These are phyloP conservation scores for Anguilla japonica DNA, from an alignment of 2,113 vertebrate genomes.

Conservation along the genomic window DNA sequence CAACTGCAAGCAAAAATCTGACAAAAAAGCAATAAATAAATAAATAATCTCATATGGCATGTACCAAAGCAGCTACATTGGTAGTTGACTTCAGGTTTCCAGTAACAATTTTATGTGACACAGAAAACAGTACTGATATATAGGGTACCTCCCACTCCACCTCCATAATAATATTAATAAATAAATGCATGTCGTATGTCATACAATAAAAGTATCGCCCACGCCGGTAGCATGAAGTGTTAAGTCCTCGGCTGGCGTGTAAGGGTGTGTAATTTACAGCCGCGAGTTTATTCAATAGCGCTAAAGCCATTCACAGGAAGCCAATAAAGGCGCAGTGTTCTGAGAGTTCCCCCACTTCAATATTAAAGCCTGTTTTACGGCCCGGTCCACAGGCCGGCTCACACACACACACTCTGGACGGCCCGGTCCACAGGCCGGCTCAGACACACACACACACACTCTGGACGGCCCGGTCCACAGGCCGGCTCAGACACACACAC, in stretches of 20 bases:
- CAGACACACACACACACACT: no score
- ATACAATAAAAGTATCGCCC: neutral
- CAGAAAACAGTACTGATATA: no score
- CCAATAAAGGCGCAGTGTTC: neutral
- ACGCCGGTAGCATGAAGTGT: neutral
- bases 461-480: no score
- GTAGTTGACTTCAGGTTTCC: no score
- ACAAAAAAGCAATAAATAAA: no score
- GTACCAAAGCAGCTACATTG: no score
- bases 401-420: no score
- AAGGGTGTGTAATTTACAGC: neutral
- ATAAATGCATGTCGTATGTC: neutral
- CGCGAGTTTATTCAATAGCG: neutral
- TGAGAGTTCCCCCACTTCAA: neutral
- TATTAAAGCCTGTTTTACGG: neutral
- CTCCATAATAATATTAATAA: neutral
- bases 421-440: no score
- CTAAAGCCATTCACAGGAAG: neutral
- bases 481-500: neutral
- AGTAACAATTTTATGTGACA: no score
- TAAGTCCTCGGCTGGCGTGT: neutral
- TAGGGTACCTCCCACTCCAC: neutral
- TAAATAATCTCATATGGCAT: no score
- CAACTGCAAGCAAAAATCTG: no score
- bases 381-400: no score